Evolutionary conservation across 2,113 vertebrate species (phyloP).

Genomic region (Otolemur garnettii): DNA sequence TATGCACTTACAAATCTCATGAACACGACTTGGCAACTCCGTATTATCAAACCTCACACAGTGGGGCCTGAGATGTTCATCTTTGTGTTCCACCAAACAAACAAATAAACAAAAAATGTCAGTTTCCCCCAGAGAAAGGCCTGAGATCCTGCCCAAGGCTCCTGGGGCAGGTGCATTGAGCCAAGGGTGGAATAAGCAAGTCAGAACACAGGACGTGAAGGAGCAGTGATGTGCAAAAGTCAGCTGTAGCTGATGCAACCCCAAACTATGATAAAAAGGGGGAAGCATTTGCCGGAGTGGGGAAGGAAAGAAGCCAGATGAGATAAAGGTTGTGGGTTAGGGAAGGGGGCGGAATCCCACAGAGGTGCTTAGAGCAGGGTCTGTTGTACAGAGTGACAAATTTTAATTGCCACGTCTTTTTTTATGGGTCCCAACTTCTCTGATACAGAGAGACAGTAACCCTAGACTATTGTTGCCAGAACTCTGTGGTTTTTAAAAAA

Average conservation of each 20-base stretch:
- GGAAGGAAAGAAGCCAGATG: not conserved
- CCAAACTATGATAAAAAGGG: not conserved
- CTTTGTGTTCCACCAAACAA: not conserved
- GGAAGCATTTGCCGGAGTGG: not conserved
- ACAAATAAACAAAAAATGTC: not conserved
- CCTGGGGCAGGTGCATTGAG: not conserved
- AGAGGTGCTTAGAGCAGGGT: too few relatives aligned
- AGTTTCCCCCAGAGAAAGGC: not conserved
- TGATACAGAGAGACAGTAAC: not conserved
- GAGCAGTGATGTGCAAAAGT: slow-evolving; percentile 33
- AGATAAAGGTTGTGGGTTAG: not conserved
- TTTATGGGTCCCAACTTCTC: not conserved
- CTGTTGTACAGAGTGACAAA: not conserved
- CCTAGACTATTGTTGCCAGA: not conserved
- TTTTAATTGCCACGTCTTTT: not conserved
- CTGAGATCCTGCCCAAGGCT: not conserved
- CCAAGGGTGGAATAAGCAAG: not conserved
- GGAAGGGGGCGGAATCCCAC: not conserved
- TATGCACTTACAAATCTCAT: slow-evolving; percentile 3
- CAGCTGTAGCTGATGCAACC: slow-evolving; percentile 18
- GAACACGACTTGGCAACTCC: not conserved
- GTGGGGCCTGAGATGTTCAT: not conserved
- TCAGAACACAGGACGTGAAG: not conserved
- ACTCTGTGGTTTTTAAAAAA: slow-evolving; percentile 24
- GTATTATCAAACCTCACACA: not conserved